A percentile compares a stretch with the other conserved stretches of the same genome.
These are phyloP conservation scores for Myotis pilosus DNA, from an alignment of 2,797 vertebrate genomes.

Conservation along the genomic window DNA sequence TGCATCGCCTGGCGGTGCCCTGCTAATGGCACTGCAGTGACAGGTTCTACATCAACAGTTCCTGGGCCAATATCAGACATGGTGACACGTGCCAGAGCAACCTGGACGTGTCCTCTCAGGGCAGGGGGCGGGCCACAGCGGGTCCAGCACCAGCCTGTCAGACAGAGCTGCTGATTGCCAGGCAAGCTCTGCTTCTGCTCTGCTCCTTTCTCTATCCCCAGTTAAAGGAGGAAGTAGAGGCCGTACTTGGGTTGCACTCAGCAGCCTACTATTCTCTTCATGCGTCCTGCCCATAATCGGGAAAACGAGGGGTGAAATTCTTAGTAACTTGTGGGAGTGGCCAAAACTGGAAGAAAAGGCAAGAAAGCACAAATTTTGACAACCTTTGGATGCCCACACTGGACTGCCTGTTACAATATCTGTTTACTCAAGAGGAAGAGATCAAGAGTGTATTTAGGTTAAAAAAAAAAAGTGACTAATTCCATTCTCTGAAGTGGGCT, in stretches of 20 bases:
- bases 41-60: neutral
- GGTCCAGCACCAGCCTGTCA: neutral
- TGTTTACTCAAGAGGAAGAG: neutral
- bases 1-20: neutral
- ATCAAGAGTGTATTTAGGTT: neutral
- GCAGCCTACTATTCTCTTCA: neutral
- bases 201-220: neutral
- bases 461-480: neutral
- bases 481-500: neutral
- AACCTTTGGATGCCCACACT: neutral
- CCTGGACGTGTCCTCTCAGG: no score
- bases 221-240: neutral
- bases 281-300: neutral
- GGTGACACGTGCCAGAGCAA: neutral
- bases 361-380: neutral
- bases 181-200: no score
- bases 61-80: neutral
- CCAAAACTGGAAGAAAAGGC: neutral
- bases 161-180: fast-evolving
- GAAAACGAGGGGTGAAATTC: neutral
- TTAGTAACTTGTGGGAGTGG: neutral
- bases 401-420: neutral
- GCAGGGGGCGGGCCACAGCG: neutral
- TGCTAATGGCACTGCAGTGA: neutral
- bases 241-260: neutral